Base-by-base conservation (phyloP, 2,797 vertebrate genomes). In the Pristis pectinata region DNA sequence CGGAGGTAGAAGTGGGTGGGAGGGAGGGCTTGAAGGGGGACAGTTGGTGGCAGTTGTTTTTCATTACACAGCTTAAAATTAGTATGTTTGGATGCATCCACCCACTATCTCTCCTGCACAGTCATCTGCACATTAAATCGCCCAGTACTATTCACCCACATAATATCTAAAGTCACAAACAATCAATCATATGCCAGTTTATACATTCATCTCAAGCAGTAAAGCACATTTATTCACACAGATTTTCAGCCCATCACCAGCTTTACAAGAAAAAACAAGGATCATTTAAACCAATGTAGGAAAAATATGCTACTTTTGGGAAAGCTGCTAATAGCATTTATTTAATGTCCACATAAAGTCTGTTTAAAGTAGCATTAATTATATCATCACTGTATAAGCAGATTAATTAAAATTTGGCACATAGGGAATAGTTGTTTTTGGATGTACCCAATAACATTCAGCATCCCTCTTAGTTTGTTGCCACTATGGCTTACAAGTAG, bases 101-200 rank as follows among this genome's bases (percentile, higher is more conserved):
- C 64, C 70, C 70, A 94, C 92, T n/a, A 11, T 7, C 64, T 49
- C 41, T n/a, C 24, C 67, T 17, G 27, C 37, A 93, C 67, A 27
- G 44, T 49, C 92, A 74, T 74, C 64, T 49, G 30, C 27, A 17
- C 72, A 76, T 94, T 76, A 76, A 53, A 34, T 94, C 92, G 7
- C 70, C 92, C 92, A 56, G 37, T 70, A 27, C 17, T 94, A 15
- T 53, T 94, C 92, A 56, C 92, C 92, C 70, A 94, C 70, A 19
- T 34, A 76, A 17, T 76, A 76, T 72, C 67, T 72, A 9, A 74
- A 72, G 44, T 94, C 92, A 94, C 92, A 70, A 76, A 94, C 92
- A 94, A n/a, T 94, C 91, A 72, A 19, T 93, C 27, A 94, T 76
- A 34, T 56, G 67, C 41, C 92, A 94, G 13, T 74, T 94, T 76